Base-by-base conservation (phyloP, 2,888 invertebrate genomes). In the Nebria salina region DNA sequence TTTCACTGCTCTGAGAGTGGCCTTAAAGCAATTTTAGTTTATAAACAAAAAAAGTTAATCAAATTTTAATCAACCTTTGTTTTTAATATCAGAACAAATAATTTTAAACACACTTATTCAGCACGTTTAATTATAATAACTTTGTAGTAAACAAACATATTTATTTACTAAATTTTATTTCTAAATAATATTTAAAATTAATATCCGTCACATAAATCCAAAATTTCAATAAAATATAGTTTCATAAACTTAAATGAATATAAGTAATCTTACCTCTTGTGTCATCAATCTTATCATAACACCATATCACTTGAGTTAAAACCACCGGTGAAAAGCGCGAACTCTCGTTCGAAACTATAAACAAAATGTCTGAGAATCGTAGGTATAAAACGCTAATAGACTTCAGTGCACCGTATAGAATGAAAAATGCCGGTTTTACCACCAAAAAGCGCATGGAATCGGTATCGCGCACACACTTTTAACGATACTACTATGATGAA, bases 381-480 rank as follows among this genome's bases (percentile, higher is more conserved):
- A 34, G 34, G 34, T 34, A 13, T 54, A 54, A 54, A 54, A 11
- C 11, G 8, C 54, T 54, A 54, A 2, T 54, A 8, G 54, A 54
- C 54, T 54, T 54, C 54, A 54, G 54, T 54, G 54, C 54, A 54
- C 54, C 8, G 54, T 54, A 8, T 8, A 54, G 54, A 11, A 54
- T 54, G 43, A 54, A 54, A 54, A 54, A 54, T 8, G 11, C 11
- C 54, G 54, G 11, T 54, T 54, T 54, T 54, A 54, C 11, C 54
- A 54, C 54, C 11, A 54, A 54, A 54, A 54, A 54, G 54, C 54
- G 13, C 54, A 13, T 13, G 54, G 54, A 11, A 54, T 54, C 54
- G 54, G 54, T 54, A 54, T 54, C 54, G 54, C 54, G 54, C 54
- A 54, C 54, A 54, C 54, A 54, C 54, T 54, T 54, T 54, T 54